Base-by-base conservation (phyloP, 92 coral and sea anemone species). In the Meandrina meandrites region DNA sequence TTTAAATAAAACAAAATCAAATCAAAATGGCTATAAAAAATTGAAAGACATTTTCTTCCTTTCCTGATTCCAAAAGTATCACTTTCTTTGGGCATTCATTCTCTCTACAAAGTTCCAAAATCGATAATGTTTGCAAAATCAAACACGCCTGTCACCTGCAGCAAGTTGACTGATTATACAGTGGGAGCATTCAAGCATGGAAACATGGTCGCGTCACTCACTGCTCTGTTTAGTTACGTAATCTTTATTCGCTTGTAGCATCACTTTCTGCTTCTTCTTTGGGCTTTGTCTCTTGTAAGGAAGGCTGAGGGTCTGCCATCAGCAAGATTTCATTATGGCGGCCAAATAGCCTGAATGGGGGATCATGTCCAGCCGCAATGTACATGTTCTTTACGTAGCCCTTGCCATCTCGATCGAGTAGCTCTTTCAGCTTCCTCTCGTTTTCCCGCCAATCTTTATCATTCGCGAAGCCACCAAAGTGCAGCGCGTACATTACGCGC, bases 321-420 rank as follows among this genome's bases (percentile, higher is more conserved):
- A 92, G 76, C 70, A 80, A 37, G 2, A 92, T 88, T 82, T 92
- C 94, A 86, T 92, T 92, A 48, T 85, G 81, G 45, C 94, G 90
- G 42, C 94, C 94, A 88, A 90, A 92, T 22, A 89, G 73, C 12
- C 92, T 80, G 73, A 89, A 92, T 0, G 94, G 94, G 30, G 94
- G 92, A 48, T 92, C 94, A 51, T 92, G 84, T 4, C 94, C 94
- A n/a, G 90, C 92, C 15, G 92, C 83, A 35, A 73, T 53, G 82
- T 92, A 92, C 79, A 58, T 67, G 68, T 84, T 88, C 54, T 83
- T 92, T 16, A 81, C 90, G 60, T 86, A 92, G 19, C 88, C 56
- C 86, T 86, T 86, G 8, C 92, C 90, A 50, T 92, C 94, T 4
- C 91, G 82, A 24, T 89, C 92, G 47, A 92, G 78, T 15, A 90